A percentile compares a stretch with the other conserved stretches of the same genome.
Evolutionary conservation across 2,888 invertebrate species (phyloP).

Genomic region (Pseudococcus viburni): DNA sequence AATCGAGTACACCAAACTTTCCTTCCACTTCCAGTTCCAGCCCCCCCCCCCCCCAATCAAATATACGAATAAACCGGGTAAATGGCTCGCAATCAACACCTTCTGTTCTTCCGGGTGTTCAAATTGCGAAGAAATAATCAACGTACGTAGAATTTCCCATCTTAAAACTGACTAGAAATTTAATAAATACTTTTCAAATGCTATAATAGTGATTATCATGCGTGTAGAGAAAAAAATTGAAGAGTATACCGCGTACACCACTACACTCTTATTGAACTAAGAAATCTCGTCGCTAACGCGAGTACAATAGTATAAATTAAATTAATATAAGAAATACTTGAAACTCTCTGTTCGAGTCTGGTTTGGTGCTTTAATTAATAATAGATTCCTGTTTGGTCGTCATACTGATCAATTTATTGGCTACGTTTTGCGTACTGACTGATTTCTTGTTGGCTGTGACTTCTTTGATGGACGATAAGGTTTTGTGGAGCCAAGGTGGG

Average conservation of each 20-base stretch:
- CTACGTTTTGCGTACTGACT: slow-evolving; percentile 45
- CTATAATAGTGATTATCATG: slow-evolving; percentile 22
- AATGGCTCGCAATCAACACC: background rate
- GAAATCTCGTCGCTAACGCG: background rate
- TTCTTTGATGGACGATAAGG: slow-evolving; percentile 78
- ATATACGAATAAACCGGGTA: too few species aligned
- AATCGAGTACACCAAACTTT: background rate
- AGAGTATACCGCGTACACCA: background rate
- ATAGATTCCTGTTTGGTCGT: slow-evolving; percentile 32
- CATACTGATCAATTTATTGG: slow-evolving; percentile 55
- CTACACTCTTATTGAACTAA: background rate
- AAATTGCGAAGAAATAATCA: background rate
- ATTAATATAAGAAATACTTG: background rate
- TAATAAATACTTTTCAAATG: slow-evolving; percentile 35
- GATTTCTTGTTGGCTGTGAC: slow-evolving; percentile 71
- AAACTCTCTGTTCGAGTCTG: background rate
- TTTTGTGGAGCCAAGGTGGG: slow-evolving; percentile 97
- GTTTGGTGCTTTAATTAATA: slow-evolving; percentile 48
- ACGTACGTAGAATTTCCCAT: background rate
- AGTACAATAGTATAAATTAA: background rate
- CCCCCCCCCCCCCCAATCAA: background rate
- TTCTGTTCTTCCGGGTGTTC: background rate
- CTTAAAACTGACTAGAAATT: slow-evolving; percentile 36
- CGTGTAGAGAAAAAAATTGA: background rate
- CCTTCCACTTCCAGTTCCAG: background rate